These are phyloP conservation scores for Bungarus multicinctus DNA, from an alignment of 2,113 vertebrate species.

Conservation along the genomic window DNA sequence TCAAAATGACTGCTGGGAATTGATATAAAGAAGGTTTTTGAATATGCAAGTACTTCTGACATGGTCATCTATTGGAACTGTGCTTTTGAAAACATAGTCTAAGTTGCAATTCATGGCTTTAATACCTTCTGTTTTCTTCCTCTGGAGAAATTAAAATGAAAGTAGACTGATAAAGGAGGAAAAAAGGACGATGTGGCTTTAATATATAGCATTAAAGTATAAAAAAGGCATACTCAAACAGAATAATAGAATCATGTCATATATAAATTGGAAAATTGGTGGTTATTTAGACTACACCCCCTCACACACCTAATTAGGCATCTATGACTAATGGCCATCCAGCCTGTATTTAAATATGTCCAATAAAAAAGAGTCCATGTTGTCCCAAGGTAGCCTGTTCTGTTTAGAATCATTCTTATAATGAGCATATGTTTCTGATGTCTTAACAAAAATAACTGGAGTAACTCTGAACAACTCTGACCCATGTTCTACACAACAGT, in stretches of 20 bases:
- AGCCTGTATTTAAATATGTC: not conserved
- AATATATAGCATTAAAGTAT: not conserved
- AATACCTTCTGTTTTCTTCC: not conserved
- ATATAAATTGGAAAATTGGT: not conserved
- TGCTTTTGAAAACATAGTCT: not conserved
- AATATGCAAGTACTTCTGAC: not conserved
- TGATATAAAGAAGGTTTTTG: not conserved
- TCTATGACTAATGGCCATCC: not conserved
- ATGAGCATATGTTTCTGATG: not conserved
- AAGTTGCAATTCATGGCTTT: not conserved
- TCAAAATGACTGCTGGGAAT: slow-evolving; percentile 15
- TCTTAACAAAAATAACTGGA: not conserved
- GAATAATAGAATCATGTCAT: not conserved
- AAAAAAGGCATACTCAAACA: not conserved
- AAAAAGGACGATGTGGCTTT: not conserved
- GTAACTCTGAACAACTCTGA: not conserved
- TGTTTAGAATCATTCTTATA: not conserved
- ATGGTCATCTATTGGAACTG: not conserved
- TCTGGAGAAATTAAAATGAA: not conserved
- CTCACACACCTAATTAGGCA: not conserved
- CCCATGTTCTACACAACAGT: not conserved
- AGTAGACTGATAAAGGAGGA: not conserved
- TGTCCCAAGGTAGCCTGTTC: not conserved
- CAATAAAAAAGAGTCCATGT: not conserved
- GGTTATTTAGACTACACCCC: not conserved